phyloP scores from a whole-genome alignment of 2,797 vertebrate species.

The Enteromius radiatus region DNA sequence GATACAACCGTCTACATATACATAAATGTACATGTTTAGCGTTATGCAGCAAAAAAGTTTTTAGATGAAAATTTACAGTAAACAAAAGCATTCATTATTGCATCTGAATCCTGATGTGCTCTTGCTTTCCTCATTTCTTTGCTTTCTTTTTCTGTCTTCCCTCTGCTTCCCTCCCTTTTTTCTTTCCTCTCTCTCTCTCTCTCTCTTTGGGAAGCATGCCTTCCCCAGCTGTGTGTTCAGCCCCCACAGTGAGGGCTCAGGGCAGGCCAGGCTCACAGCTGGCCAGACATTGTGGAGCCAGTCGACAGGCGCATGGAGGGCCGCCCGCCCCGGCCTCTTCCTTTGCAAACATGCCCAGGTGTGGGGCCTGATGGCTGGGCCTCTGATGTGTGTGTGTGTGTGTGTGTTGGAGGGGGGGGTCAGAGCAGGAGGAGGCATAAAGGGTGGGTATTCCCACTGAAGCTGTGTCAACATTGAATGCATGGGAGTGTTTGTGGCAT shows the following conservation, averaged over 20 bases:
- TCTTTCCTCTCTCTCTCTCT: slow-evolving; percentile 60
- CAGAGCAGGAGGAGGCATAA: slow-evolving; percentile 52
- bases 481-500: slow-evolving; percentile 74
- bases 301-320: slow-evolving; percentile 86
- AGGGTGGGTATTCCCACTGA: slow-evolving; percentile 74
- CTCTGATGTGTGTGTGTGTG: slow-evolving; percentile 78
- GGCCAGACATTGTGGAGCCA: slow-evolving; percentile 87
- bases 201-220: slow-evolving; percentile 84
- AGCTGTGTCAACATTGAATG: slow-evolving; percentile 83
- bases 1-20: neutral
- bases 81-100: neutral
- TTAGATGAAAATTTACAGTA: neutral
- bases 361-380: slow-evolving; percentile 82
- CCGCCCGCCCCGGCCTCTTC: slow-evolving; percentile 85
- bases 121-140: slow-evolving; percentile 32
- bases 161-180: slow-evolving; percentile 68
- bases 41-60: neutral
- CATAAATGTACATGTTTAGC: neutral
- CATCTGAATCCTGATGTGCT: slow-evolving; percentile 17
- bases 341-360: slow-evolving; percentile 87
- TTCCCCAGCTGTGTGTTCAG: slow-evolving; percentile 83
- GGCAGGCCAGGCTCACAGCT: slow-evolving; percentile 83
- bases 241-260: slow-evolving; percentile 84
- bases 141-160: slow-evolving; percentile 64
- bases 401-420: slow-evolving; percentile 59